Percentiles rank a stretch among this genome's conserved stretches.
Evolutionary conservation across 2,113 vertebrate species (phyloP).

Genomic region (Toxostoma redivivum): DNA sequence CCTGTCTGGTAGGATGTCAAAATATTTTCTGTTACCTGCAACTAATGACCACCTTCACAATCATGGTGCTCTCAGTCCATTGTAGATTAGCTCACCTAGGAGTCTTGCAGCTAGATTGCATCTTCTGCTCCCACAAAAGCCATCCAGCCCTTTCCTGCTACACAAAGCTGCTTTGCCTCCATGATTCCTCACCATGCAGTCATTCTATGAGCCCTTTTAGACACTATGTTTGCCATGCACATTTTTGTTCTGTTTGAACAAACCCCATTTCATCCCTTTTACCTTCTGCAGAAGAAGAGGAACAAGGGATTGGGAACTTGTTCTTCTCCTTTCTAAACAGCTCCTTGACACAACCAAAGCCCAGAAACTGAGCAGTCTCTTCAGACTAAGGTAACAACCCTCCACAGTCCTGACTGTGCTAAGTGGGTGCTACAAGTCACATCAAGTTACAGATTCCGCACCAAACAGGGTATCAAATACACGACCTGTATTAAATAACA

Average conservation of each 20-base stretch:
- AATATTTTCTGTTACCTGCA: background rate
- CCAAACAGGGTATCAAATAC: background rate
- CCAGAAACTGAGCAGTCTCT: background rate
- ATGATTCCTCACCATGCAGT: background rate
- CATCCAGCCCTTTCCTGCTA: background rate
- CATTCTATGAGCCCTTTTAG: background rate
- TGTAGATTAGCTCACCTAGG: background rate
- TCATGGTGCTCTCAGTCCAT: background rate
- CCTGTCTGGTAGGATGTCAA: background rate
- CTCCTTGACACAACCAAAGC: background rate
- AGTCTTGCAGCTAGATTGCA: background rate
- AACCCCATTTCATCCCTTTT: background rate
- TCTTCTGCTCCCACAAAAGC: background rate
- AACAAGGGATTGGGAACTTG: background rate
- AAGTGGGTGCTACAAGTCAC: background rate
- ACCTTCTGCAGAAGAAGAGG: background rate
- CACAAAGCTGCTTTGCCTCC: background rate
- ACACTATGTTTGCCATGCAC: background rate
- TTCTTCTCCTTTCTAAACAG: background rate
- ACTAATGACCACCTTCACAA: background rate
- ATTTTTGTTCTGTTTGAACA: background rate
- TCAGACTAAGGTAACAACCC: background rate
- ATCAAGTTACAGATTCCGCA: background rate
- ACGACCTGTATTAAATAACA: background rate
- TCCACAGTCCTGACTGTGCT: background rate